Base-by-base conservation (phyloP, 2,888 invertebrate species). In the Athripsodes cinereus region DNA sequence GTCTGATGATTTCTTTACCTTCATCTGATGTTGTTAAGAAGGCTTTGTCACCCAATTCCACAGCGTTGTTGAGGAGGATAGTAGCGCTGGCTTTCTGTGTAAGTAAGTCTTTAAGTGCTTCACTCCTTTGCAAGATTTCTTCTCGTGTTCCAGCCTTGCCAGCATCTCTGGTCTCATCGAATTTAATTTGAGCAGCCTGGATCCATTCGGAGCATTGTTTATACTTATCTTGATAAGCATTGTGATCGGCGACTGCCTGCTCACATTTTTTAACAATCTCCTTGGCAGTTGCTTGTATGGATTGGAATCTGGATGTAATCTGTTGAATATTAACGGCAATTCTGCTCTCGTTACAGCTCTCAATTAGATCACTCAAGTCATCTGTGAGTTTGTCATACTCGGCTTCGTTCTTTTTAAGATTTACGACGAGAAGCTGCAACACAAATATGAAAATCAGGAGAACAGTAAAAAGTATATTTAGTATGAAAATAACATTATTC, bases 181-280 rank as follows among this genome's bases (percentile, higher is more conserved):
- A 88, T 67, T 85, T 86, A 5, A 83, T 78, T 71, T 91, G 88
- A 1, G 90, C 87, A 46, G 84, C 79, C 57, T 87, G 82, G 22
- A 94, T 76, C 88, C 91, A 92, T 66, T 90, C 87, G 0, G 85
- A 82, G 66, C 91, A 92, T 68, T 91, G 88, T 57, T 88, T 87
- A 68, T 92, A 92, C 66, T 92, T 92, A 1, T 90, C 89, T 67
- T 87, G 83, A 68, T 88, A 94, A 1, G 81, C 78, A 61, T 84
- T 83, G 66, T 95, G 93, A 68, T 93, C 92, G 55, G 81, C 80
- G 0, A 91, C 86, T 5, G 92, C 88, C 75, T 93, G 91, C 67
- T 94, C 93, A 68, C 93, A 94, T 74, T 94, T 95, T 71, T 93
- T 93, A 1, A 93, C 84, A 26, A 95, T 84, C 73, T 95, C 94